Evolutionary conservation across 2,113 vertebrate genomes (phyloP).

Genomic region (Channa maculata): DNA sequence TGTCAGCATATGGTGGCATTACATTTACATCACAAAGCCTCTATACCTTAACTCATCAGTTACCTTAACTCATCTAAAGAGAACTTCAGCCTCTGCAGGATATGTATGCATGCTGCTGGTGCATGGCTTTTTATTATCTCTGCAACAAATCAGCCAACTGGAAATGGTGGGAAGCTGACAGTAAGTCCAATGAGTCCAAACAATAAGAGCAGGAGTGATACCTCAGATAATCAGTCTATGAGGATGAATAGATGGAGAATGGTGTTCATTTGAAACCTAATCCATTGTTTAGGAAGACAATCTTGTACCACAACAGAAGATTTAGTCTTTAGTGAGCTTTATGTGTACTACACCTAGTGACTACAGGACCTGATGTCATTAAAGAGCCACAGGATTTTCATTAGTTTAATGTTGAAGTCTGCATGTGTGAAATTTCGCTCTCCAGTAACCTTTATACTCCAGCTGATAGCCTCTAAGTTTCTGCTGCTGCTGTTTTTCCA

Average conservation of each 20-base stretch:
- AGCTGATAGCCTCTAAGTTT: conserved; percentile 39
- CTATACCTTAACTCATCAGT: conserved; percentile 7
- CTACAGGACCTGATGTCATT: conserved; percentile 32
- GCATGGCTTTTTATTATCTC: conserved; percentile 36
- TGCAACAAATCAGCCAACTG: conserved; percentile 46
- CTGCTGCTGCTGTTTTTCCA: conserved; percentile 38
- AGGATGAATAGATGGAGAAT: conserved; percentile 16
- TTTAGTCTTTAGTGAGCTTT: conserved; percentile 17
- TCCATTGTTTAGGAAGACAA: conserved; percentile 25
- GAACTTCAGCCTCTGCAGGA: conserved; percentile 11
- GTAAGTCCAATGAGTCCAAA: conserved; percentile 21
- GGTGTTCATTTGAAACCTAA: conserved; percentile 24
- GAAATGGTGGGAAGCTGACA: conserved; percentile 18
- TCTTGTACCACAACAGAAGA: conserved; percentile 12
- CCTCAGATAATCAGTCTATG: conserved; percentile 31
- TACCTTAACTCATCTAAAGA: neutral
- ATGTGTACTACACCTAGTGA: neutral
- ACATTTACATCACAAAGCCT: conserved; percentile 49
- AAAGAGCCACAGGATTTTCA: conserved; percentile 32
- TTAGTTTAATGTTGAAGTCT: conserved; percentile 40
- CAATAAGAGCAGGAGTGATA: conserved; percentile 20
- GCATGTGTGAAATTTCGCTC: conserved; percentile 41
- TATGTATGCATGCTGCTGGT: conserved; percentile 9
- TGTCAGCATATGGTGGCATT: conserved; percentile 61
- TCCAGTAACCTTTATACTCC: conserved; percentile 51